phyloP scores from a whole-genome alignment of 30 jellyfish, hydroid and myxozoan species.

The Chrysaora quinquecirrha region DNA sequence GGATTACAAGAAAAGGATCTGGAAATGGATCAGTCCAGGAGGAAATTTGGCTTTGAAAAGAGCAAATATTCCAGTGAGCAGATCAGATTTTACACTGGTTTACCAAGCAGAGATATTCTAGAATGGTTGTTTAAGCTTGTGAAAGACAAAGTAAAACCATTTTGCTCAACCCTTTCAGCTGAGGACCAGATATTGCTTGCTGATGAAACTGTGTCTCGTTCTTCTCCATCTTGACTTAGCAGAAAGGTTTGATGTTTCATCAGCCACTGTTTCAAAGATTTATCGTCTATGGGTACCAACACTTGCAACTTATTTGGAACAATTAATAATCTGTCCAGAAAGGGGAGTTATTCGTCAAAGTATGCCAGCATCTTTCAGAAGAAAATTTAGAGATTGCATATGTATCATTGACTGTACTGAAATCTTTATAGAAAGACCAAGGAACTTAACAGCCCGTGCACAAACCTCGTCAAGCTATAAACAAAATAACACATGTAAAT shows the following conservation, averaged over 20 bases:
- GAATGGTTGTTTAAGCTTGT: conserved; percentile 12
- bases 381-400: conserved; percentile 29
- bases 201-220: conserved; percentile 44
- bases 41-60: conserved; percentile 23
- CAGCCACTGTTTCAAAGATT: conserved; percentile 33
- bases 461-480: conserved; percentile 49
- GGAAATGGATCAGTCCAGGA: not conserved
- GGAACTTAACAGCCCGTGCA: conserved; percentile 34
- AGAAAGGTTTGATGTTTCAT: conserved; percentile 14
- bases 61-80: conserved; percentile 22
- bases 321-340: conserved; percentile 51
- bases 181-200: conserved; percentile 34
- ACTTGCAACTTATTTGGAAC: conserved; percentile 3
- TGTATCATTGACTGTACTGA: conserved; percentile 50
- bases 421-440: conserved; percentile 50
- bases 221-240: conserved; percentile 42
- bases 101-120: conserved; percentile 10
- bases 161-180: not conserved
- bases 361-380: conserved; percentile 28
- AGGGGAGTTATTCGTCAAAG: conserved; percentile 26
- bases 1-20: conserved; percentile 4
- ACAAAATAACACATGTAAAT: conserved; percentile 31
- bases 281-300: conserved; percentile 50
- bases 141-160: conserved; percentile 1
- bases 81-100: conserved; percentile 36